These are phyloP conservation scores for Mesoclemmys tuberculata DNA, from an alignment of 2,113 vertebrate species.

Conservation along the genomic window DNA sequence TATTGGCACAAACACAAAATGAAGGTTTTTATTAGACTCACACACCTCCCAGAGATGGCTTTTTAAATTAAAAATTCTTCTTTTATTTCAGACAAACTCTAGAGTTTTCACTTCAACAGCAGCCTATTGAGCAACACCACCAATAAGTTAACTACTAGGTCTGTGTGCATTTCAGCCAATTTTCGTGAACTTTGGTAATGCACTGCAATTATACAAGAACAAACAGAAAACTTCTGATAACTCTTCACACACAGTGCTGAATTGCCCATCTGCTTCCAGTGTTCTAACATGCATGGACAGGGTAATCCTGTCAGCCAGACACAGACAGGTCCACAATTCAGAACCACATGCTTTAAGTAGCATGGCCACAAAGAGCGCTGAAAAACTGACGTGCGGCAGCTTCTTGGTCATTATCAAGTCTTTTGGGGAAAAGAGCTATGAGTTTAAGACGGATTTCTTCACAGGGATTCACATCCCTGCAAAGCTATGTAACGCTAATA, in stretches of 20 bases:
- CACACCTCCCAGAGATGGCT: neutral
- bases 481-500: neutral
- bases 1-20: neutral
- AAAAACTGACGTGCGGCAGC: neutral
- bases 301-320: neutral
- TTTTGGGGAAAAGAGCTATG: neutral
- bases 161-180: slow-evolving; percentile 13
- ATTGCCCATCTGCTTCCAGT: neutral
- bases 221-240: slow-evolving; percentile 37
- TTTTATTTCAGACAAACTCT: neutral
- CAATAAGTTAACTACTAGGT: neutral
- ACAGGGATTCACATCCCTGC: rapidly evolving
- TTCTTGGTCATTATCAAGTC: neutral
- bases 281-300: neutral
- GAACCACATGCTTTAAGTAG: neutral
- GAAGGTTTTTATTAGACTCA: neutral
- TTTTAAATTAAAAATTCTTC: neutral
- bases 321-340: neutral
- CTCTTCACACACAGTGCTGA: neutral
- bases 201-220: neutral
- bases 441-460: neutral
- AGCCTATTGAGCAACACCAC: slow-evolving; percentile 34
- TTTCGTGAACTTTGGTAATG: slow-evolving; percentile 67
- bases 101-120: slow-evolving; percentile 4
- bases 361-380: neutral